These are phyloP conservation scores for Azorinus chamasolen DNA, from an alignment of 2,888 invertebrate genomes.

Conservation along the genomic window DNA sequence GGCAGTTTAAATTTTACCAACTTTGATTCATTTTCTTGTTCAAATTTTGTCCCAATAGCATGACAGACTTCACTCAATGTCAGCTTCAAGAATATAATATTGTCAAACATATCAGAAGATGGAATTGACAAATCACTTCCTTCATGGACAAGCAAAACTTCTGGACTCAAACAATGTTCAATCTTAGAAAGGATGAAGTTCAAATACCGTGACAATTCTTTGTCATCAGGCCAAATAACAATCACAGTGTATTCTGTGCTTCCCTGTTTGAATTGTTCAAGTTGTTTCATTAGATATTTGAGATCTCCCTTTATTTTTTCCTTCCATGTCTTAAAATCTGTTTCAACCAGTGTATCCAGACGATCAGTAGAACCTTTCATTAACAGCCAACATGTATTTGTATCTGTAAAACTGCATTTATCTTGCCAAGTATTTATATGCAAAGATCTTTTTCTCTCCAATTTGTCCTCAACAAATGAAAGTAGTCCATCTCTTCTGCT, in stretches of 20 bases:
- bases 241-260: constrained; percentile 54
- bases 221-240: constrained; percentile 42
- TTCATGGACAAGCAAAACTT: too few species aligned
- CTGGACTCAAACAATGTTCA: neutral
- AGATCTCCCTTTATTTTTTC: constrained; percentile 30
- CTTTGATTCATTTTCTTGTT: constrained; percentile 4
- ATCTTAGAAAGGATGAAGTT: constrained; percentile 7
- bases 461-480: constrained; percentile 38
- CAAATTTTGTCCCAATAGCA: constrained; percentile 21
- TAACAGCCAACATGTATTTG: constrained; percentile 58
- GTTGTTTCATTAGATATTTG: constrained; percentile 36
- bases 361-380: constrained; percentile 55
- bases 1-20: constrained; percentile 11
- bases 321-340: constrained; percentile 53
- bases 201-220: neutral
- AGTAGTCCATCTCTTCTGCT: constrained; percentile 65
- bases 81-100: too few species aligned
- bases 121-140: too few species aligned
- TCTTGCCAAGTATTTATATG: constrained; percentile 52
- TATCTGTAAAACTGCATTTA: constrained; percentile 29
- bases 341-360: constrained; percentile 55
- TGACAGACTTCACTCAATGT: constrained; percentile 16
- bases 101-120: too few species aligned
- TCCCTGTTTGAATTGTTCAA: constrained; percentile 50
- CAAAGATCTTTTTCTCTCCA: constrained; percentile 35